A percentile compares a stretch with the other conserved stretches of the same genome.
Conservation (phyloP, 2,888 invertebrate genomes). For the Ditula angustiorana region DNA sequence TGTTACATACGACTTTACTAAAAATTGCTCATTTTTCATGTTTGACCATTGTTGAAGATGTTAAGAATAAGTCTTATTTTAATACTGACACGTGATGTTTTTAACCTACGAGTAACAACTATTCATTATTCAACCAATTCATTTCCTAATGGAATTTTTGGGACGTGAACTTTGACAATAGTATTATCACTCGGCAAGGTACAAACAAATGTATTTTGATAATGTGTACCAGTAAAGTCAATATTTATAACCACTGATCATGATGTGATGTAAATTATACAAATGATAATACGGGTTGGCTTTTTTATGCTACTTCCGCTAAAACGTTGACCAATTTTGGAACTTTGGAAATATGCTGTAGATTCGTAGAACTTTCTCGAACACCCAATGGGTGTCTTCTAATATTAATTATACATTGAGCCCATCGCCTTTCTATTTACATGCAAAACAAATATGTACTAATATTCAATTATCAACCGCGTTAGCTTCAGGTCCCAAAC, state of each 20-base stretch:
- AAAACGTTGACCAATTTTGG: too few species aligned
- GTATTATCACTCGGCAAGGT: not conserved
- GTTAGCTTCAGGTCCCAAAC: not conserved
- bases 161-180: conserved; percentile 24
- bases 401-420: too few species aligned
- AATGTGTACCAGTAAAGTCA: not conserved
- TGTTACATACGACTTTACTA: too few species aligned
- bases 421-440: too few species aligned
- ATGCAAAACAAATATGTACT: not conserved
- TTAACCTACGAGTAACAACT: not conserved
- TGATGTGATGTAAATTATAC: not conserved
- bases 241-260: not conserved
- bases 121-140: not conserved
- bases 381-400: too few species aligned
- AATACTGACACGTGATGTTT: not conserved
- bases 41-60: too few species aligned
- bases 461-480: not conserved
- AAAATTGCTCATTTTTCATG: too few species aligned
- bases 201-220: not conserved
- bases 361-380: too few species aligned
- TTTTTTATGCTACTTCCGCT: too few species aligned
- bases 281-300: too few species aligned
- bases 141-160: conserved; percentile 7
- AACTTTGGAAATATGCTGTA: too few species aligned
- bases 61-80: not conserved